Base-by-base conservation (phyloP, 2,888 invertebrate genomes). In the Hypercompe scribonia region DNA sequence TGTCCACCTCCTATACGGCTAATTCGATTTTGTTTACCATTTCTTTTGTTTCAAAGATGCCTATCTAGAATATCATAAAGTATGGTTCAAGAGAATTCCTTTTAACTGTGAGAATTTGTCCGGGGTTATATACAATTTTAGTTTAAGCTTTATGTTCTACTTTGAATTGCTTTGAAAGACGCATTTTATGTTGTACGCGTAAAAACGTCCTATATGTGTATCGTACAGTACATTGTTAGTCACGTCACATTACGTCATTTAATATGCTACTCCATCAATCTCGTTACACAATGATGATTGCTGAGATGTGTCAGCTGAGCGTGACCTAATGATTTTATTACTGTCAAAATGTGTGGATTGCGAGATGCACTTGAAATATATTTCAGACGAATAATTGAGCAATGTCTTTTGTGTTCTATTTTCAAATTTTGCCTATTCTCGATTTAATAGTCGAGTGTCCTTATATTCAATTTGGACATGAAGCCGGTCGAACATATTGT, bases 221-320 rank as follows among this genome's bases (percentile, higher is more conserved):
- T 3, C 3, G 28, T 18, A 68, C 68, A 36, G 15, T 46, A n/a
- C 24, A 18, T 54, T 10, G 50, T 50, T 34, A 36, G 34, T 34
- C 36, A 64, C 34, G 33, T 66, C 67, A 72, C 15, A 13, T 72
- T 68, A 64, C 72, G 33, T 72, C 72, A 72, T 33, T 13, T 39
- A n/a, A 65, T 65, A 64, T 69, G 69, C 65, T 50, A 42, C 69
- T 65, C 34, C 50, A 50, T 50, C 28, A 54, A 68, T 65, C 65
- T 65, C 4, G 65, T 73, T 73, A 65, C 65, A 65, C 68, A 72
- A 72, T 68, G 18, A 31, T 50, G 8, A 54, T 61, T 36, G 18
- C 34, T 42, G 73, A 69, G 54, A 73, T 65, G 65, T 65, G 54
- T 54, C 36, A 67, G 50, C n/a, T 46, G 28, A 36, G 21, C 2